phyloP scores from a whole-genome alignment of 1,140 invertebrate genomes.

The Brachionus koreanus region DNA sequence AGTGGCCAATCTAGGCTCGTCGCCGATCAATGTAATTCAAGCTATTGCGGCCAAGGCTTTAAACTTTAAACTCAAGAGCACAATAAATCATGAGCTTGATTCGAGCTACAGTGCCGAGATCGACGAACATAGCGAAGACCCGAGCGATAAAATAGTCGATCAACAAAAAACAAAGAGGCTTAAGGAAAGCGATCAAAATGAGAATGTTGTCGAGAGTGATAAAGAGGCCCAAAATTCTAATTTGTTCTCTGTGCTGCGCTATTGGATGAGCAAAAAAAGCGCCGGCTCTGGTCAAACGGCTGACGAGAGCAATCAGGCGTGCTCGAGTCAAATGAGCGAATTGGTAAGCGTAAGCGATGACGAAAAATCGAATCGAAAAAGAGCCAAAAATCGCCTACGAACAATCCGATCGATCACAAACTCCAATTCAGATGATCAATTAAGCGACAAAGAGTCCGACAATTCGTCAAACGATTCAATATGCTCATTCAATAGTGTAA shows the following conservation, averaged over 20 bases:
- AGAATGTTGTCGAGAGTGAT: not conserved
- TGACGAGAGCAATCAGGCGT: not conserved
- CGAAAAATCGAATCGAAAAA: not conserved
- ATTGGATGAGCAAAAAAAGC: conserved; percentile 44
- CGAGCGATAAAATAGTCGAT: not conserved
- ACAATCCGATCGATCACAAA: not conserved
- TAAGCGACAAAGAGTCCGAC: not conserved
- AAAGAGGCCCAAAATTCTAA: not conserved
- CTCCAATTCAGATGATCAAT: not conserved
- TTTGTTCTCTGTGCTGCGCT: conserved; percentile 29
- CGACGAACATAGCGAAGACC: not conserved
- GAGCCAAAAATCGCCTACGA: not conserved
- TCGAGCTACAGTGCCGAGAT: not conserved
- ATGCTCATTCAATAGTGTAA: not conserved
- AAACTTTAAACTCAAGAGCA: conserved; percentile 34
- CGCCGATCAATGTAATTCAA: conserved; percentile 41
- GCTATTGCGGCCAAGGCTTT: conserved; percentile 33
- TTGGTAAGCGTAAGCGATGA: not conserved
- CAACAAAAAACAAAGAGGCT: not conserved
- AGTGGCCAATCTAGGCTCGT: conserved; percentile 38
- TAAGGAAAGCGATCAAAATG: not conserved
- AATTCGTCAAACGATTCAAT: not conserved
- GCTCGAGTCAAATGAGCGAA: conserved; percentile 10
- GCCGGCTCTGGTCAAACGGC: not conserved
- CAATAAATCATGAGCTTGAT: not conserved